These are phyloP conservation scores for Megathymus violae DNA, from an alignment of 1,140 invertebrate species.

Conservation along the genomic window DNA sequence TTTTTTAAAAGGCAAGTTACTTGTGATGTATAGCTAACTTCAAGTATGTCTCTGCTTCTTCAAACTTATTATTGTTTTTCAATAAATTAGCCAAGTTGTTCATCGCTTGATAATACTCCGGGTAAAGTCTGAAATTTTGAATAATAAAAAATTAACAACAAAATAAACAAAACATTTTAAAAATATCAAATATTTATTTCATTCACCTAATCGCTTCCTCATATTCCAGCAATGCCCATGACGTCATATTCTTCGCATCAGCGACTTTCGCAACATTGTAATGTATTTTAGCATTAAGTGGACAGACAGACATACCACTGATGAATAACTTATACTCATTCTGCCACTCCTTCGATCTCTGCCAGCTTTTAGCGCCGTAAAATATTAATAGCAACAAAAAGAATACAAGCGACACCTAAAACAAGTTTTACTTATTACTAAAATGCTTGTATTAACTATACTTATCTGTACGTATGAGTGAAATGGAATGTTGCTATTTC, in stretches of 20 bases:
- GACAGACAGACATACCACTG: conserved; percentile 90
- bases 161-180: conserved; percentile 18
- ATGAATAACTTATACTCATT: conserved; percentile 89
- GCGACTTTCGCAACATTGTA: conserved; percentile 97
- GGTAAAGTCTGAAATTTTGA: conserved; percentile 88
- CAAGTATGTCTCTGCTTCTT: conserved; percentile 91
- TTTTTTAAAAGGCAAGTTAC: too few species aligned
- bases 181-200: too few species aligned
- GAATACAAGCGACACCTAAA: conserved; percentile 49
- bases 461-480: too few species aligned
- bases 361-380: conserved; percentile 86
- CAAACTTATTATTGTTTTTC: conserved; percentile 89
- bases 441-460: too few species aligned
- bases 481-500: too few species aligned
- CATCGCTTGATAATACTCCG: conserved; percentile 97
- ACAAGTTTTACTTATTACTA: too few species aligned
- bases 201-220: conserved; percentile 88
- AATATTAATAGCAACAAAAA: conserved; percentile 81
- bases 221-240: conserved; percentile 91
- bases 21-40: conserved; percentile 89
- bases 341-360: conserved; percentile 92
- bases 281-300: conserved; percentile 97
- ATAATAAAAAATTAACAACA: conserved; percentile 7
- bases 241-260: conserved; percentile 88
- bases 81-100: conserved; percentile 98